A percentile compares a stretch with the other conserved stretches of the same genome.
phyloP scores from a whole-genome alignment of 2,888 invertebrate genomes.

The Tricholauxania praeusta region DNA sequence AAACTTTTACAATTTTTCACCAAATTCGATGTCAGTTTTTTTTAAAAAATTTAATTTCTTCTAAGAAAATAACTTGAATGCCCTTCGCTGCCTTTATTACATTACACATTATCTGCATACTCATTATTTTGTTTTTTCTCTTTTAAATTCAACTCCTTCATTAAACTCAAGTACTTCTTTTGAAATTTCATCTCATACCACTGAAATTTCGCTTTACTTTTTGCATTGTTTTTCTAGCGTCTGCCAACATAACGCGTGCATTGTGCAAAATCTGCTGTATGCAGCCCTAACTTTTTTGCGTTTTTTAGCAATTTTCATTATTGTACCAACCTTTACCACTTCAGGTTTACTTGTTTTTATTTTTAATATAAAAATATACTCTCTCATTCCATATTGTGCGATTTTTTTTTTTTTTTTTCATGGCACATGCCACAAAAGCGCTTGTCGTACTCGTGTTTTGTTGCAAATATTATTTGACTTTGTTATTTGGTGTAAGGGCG shows the following conservation, averaged over 20 bases:
- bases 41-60: too few species aligned
- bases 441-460: slow-evolving; percentile 45
- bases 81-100: too few species aligned
- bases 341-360: background rate
- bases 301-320: too few species aligned
- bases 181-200: slow-evolving; percentile 6
- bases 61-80: too few species aligned
- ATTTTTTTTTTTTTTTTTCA: too few species aligned
- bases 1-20: too few species aligned
- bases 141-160: slow-evolving; percentile 7
- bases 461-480: slow-evolving; percentile 28
- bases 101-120: too few species aligned
- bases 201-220: background rate
- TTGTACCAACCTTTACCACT: too few species aligned
- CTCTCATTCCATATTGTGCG: background rate
- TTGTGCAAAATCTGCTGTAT: background rate
- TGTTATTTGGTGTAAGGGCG: slow-evolving; percentile 9
- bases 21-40: too few species aligned
- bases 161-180: background rate
- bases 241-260: too few species aligned
- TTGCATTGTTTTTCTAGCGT: background rate
- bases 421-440: slow-evolving; percentile 59
- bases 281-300: background rate
- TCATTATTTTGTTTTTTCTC: slow-evolving; percentile 10
- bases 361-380: background rate